A percentile compares a stretch with the other conserved stretches of the same genome.
Conservation (phyloP, 1,140 invertebrate genomes). For the Drosophila arizonae region DNA sequence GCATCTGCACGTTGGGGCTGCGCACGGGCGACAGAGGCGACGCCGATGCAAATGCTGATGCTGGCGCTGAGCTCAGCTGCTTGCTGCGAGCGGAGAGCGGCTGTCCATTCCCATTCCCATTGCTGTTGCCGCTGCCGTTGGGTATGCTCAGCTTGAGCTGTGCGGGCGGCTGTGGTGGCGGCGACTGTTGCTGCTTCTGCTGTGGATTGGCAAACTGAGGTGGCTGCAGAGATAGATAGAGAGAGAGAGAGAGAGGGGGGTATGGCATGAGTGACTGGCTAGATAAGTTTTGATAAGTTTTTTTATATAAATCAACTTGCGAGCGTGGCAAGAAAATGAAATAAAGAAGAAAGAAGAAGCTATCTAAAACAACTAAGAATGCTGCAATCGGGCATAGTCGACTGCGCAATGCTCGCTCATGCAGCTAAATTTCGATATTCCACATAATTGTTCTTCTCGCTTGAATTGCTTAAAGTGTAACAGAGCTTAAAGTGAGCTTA, state of each 20-base stretch:
- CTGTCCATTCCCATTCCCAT: not conserved
- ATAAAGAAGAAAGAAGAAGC: not conserved
- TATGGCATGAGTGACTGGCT: not conserved
- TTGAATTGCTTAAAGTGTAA: too few species aligned
- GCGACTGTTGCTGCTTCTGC: conserved; percentile 28
- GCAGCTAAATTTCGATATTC: too few species aligned
- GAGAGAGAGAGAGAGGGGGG: too few species aligned
- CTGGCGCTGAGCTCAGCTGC: not conserved
- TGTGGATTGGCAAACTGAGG: conserved; percentile 78
- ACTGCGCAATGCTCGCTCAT: too few species aligned
- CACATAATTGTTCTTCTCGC: too few species aligned
- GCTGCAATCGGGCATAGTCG: not conserved
- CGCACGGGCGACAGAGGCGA: conserved; percentile 57
- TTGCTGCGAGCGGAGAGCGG: conserved; percentile 2
- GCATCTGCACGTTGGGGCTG: conserved; percentile 58
- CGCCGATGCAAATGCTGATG: not conserved
- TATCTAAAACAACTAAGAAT: not conserved
- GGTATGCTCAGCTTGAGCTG: conserved; percentile 40
- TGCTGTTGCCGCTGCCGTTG: conserved; percentile 33
- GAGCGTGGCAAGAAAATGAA: not conserved
- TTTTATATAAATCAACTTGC: conserved; percentile 4
- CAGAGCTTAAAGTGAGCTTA: too few species aligned
- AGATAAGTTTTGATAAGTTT: not conserved
- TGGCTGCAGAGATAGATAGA: conserved; percentile 60
- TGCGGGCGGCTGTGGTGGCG: conserved; percentile 24